phyloP scores from a whole-genome alignment of 1,140 invertebrate genomes.

The Drosophila pachea region DNA sequence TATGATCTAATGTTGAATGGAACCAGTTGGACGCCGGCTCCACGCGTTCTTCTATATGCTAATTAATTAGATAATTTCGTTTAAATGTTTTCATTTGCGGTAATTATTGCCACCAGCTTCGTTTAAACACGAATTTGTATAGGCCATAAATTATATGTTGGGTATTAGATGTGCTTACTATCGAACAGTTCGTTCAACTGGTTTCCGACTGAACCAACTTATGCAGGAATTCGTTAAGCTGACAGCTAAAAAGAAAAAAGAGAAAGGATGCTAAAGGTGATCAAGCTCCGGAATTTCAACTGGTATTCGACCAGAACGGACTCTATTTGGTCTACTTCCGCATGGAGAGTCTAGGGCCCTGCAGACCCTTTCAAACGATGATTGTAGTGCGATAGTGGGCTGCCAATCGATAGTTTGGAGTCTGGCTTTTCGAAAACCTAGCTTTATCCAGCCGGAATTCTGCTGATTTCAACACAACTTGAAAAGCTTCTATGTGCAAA shows the following conservation, averaged over 20 bases:
- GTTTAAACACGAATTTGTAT: slow-evolving; percentile 51
- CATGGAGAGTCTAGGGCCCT: too few species aligned
- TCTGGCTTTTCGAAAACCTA: too few species aligned
- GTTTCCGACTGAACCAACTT: slow-evolving; percentile 19
- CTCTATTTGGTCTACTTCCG: too few species aligned
- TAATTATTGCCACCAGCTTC: slow-evolving; percentile 45
- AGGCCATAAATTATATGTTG: slow-evolving; percentile 53
- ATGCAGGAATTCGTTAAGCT: slow-evolving; percentile 26
- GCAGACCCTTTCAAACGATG: too few species aligned
- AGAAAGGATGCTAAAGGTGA: slow-evolving; percentile 13
- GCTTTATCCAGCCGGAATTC: too few species aligned
- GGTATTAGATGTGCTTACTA: slow-evolving; percentile 16
- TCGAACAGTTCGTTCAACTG: slow-evolving; percentile 22
- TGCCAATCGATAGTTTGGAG: too few species aligned
- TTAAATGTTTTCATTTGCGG: slow-evolving; percentile 67
- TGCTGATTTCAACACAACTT: too few species aligned
- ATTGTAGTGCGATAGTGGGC: too few species aligned
- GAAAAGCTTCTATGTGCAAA: too few species aligned
- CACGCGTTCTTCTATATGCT: slow-evolving; percentile 35
- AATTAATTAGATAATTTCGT: slow-evolving; percentile 67
- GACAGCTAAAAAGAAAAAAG: slow-evolving; percentile 12
- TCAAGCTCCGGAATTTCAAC: too few species aligned
- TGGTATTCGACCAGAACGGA: too few species aligned
- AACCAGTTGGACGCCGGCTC: slow-evolving; percentile 47
- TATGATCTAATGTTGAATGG: slow-evolving; percentile 54